Evolutionary conservation across 2,113 vertebrate species (phyloP).

Genomic region (Elachura formosa): DNA sequence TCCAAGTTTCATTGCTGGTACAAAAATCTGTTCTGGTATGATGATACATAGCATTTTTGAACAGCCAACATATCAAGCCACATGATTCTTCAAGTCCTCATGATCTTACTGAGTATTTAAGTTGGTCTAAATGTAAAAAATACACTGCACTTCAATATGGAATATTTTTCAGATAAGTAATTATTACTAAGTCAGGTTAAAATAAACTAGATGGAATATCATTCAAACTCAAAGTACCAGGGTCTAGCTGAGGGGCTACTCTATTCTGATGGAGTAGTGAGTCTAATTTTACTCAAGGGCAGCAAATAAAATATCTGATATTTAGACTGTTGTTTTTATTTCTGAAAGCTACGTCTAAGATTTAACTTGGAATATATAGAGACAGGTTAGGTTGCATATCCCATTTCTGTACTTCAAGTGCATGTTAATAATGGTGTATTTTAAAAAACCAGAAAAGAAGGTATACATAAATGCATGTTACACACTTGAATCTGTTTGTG

Average conservation of each 20-base stretch:
- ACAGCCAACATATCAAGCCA: background rate
- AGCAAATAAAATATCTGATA: background rate
- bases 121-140: background rate
- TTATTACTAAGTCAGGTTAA: background rate
- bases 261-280: background rate
- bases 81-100: background rate
- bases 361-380: background rate
- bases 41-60: background rate
- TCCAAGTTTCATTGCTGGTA: background rate
- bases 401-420: background rate
- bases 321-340: background rate
- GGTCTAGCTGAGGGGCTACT: background rate
- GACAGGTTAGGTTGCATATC: background rate
- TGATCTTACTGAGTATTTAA: background rate
- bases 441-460: background rate
- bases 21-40: slow-evolving; percentile 35
- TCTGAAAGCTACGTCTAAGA: background rate
- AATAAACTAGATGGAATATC: background rate
- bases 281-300: background rate
- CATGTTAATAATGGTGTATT: background rate
- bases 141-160: background rate
- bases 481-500: background rate
- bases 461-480: background rate
- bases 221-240: background rate
- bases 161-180: background rate